Evolutionary conservation across 2,113 vertebrate species (phyloP), one percentile per base, ranked within the genome.

Genomic region (Pelusios castaneus): DNA sequence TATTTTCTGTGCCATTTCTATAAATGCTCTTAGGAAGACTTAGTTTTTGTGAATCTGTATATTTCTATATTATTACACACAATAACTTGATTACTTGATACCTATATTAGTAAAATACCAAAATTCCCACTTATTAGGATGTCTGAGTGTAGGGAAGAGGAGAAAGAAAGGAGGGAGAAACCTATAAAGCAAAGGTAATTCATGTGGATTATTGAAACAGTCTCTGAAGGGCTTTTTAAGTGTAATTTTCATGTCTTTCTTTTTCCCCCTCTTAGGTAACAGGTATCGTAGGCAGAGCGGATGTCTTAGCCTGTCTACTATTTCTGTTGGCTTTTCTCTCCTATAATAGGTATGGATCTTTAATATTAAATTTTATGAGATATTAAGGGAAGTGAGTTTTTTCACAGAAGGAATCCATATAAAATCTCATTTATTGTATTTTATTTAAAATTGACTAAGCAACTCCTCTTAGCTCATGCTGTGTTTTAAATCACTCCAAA

Each of bases 251-350:
- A 91, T 85, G 92, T 78, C 55, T 73, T 6, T 55, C 9, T 91
- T 34, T 34, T 21, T 96, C 89, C 94, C 91, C 63, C 89, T 95
- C 91, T 95, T 96, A 99, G 99, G 99, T 99, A 96, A 99, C 99
- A 88, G 99, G 99, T 38, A 99, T 99, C 76, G 99, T 99, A 80
- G 99, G 99, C 92, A 98, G 99, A 97, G 99, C 99, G 1, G 99
- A 99, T 19, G 98, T 99, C 87, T 95, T 99, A 49, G 99, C 99
- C 4, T 99, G 99, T 90, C 97, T 99, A 89, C 97, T 99, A 91
- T 99, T 99, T 95, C 98, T 99, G 89, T 96, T 99, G 97, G 98
- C 99, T 52, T 99, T 99, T 98, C 99, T 99, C 98, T 99, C 98
- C 98, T 99, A 99, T 98, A 98, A 98, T 96, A 99, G 99, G 99